Conservation (phyloP, 2,888 invertebrate genomes). For the Parthenolecanium corni region DNA sequence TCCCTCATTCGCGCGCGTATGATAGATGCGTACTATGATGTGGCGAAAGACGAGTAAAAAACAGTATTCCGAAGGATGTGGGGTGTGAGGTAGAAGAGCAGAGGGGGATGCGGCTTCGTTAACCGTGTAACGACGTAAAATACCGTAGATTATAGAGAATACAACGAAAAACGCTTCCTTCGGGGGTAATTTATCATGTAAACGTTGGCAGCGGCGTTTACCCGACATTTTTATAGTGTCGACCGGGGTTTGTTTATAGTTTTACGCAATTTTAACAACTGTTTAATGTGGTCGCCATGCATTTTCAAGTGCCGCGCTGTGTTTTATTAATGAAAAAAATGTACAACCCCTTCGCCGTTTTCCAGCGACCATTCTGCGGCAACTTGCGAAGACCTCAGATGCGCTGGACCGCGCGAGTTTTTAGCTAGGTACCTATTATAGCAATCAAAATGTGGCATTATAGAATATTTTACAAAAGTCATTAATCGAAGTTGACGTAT, state of each 20-base stretch:
- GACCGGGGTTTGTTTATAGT: constrained; percentile 24
- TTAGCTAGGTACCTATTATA: no score
- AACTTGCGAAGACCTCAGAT: no score
- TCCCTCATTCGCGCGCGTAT: no score
- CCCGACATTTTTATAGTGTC: constrained; percentile 27
- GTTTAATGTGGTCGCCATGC: constrained; percentile 24
- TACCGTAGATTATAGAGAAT: constrained; percentile 15
- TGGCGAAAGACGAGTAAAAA: no score
- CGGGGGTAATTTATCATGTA: constrained; percentile 28
- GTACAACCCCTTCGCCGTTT: constrained; percentile 6
- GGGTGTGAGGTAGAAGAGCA: no score
- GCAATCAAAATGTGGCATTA: no score
- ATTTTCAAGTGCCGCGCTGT: constrained; percentile 4
- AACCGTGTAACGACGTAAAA: background rate
- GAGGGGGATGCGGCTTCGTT: background rate
- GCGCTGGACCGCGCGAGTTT: no score
- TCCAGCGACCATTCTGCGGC: no score
- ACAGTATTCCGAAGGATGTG: no score
- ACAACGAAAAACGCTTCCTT: constrained; percentile 14
- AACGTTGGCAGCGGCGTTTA: constrained; percentile 22
- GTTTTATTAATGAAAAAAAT: constrained; percentile 25
- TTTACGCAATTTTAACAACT: constrained; percentile 29
- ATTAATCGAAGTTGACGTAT: no score
- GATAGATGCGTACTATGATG: no score
- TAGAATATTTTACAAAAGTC: no score